A percentile compares a stretch with the other conserved stretches of the same genome.
Evolutionary conservation across 2,888 invertebrate species (phyloP).

Genomic region (Netelia inedita): DNA sequence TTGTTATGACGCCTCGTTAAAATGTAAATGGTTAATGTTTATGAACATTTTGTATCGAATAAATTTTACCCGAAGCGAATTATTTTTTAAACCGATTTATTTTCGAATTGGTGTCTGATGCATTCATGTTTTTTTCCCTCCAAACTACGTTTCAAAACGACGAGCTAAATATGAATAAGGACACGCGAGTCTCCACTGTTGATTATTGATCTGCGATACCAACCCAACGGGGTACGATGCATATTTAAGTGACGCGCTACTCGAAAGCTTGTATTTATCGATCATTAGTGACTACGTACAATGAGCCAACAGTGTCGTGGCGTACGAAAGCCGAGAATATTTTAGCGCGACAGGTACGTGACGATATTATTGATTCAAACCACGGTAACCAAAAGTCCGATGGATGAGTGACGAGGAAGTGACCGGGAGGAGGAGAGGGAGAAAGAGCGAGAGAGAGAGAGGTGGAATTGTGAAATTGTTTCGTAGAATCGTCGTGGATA

Average conservation of each 20-base stretch:
- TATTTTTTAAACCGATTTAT: too few species aligned
- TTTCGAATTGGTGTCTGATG: too few species aligned
- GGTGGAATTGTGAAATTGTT: too few species aligned
- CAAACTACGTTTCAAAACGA: too few species aligned
- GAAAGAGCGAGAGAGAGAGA: background rate
- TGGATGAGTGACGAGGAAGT: background rate
- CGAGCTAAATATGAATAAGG: background rate
- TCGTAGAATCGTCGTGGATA: too few species aligned
- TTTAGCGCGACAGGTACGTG: background rate
- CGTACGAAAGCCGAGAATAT: slow-evolving; percentile 12
- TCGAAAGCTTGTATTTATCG: slow-evolving; percentile 14
- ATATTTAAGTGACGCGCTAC: slow-evolving; percentile 1
- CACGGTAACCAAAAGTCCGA: background rate
- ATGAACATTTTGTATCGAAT: too few species aligned
- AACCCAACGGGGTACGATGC: background rate
- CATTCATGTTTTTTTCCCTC: too few species aligned
- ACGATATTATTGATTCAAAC: slow-evolving; percentile 12
- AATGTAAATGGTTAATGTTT: too few species aligned
- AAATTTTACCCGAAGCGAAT: too few species aligned
- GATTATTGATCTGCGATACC: background rate
- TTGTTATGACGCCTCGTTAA: too few species aligned
- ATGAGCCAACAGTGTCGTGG: slow-evolving; percentile 21
- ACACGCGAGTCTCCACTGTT: background rate
- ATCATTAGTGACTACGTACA: slow-evolving; percentile 21
- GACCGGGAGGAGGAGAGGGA: background rate